A percentile compares a stretch with the other conserved stretches of the same genome.
Conservation (phyloP, 1,140 invertebrate genomes). For the Teleopsis dalmanni region DNA sequence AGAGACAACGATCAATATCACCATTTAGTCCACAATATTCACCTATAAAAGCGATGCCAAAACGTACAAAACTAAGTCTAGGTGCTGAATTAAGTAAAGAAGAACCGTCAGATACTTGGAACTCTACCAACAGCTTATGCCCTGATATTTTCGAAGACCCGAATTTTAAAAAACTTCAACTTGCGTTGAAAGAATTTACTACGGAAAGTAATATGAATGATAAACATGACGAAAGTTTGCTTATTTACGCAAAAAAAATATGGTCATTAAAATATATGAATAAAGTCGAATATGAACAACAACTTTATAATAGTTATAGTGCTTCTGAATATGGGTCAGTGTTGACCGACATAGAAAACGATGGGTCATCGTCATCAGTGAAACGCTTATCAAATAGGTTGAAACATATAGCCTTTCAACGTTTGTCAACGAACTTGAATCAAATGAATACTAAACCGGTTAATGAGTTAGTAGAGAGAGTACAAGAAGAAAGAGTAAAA, state of each 20-base stretch:
- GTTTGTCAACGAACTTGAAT: conserved; percentile 1
- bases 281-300: not conserved
- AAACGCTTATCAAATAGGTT: conserved; percentile 30
- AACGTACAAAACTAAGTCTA: not conserved
- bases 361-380: conserved; percentile 8
- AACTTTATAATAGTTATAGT: not conserved
- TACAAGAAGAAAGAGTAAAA: conserved; percentile 14
- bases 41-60: not conserved
- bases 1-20: not conserved
- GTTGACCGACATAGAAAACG: not conserved
- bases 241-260: conserved; percentile 8
- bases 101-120: too few relatives aligned
- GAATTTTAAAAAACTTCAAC: conserved; percentile 9
- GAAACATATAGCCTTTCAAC: conserved; percentile 16
- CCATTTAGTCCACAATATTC: not conserved
- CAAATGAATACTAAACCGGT: conserved; percentile 16
- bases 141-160: conserved; percentile 1
- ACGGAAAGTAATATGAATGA: conserved; percentile 11
- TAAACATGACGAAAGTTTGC: conserved; percentile 8
- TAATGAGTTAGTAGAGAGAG: not conserved
- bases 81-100: too few relatives aligned
- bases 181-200: conserved; percentile 11
- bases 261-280: conserved; percentile 13
- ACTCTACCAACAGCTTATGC: conserved; percentile 1
- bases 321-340: not conserved